A percentile compares a stretch with the other conserved stretches of the same genome.
Evolutionary conservation across 2,797 vertebrate species (phyloP).

Genomic region (Siniperca undulata): DNA sequence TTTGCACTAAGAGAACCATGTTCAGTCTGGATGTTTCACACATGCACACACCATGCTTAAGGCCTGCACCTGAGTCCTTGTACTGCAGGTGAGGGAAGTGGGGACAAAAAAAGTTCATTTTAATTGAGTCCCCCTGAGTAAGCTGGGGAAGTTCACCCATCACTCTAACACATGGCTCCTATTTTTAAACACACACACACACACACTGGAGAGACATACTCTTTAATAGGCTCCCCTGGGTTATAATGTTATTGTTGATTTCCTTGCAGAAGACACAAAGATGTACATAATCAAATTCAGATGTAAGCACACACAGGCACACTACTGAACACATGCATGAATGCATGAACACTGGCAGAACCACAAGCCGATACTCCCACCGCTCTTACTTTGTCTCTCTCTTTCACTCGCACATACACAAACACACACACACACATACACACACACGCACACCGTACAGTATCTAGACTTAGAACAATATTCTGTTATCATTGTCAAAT

Average conservation of each 20-base stretch:
- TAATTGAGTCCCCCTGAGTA: slow-evolving; percentile 71
- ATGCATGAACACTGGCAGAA: slow-evolving; percentile 49
- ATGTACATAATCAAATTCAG: slow-evolving; percentile 68
- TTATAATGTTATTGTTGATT: slow-evolving; percentile 73
- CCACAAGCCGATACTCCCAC: neutral
- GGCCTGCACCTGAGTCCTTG: slow-evolving; percentile 54
- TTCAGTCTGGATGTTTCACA: slow-evolving; percentile 3
- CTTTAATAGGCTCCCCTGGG: slow-evolving; percentile 83
- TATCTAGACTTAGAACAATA: slow-evolving; percentile 7
- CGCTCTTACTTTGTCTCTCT: neutral
- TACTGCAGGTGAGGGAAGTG: slow-evolving; percentile 51
- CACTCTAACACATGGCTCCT: slow-evolving; percentile 66
- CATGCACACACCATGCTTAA: slow-evolving; percentile 14
- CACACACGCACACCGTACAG: neutral
- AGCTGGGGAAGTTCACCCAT: slow-evolving; percentile 63
- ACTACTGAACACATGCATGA: slow-evolving; percentile 44
- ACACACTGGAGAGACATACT: slow-evolving; percentile 61
- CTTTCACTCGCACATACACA: neutral
- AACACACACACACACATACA: neutral
- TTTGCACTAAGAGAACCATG: neutral
- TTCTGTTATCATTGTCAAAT: slow-evolving; percentile 6
- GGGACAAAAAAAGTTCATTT: slow-evolving; percentile 66
- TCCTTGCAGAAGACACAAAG: slow-evolving; percentile 59
- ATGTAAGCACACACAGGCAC: slow-evolving; percentile 30
- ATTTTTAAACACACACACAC: slow-evolving; percentile 62